These are phyloP conservation scores for Trematocara unimaculatum DNA, from an alignment of 2,113 vertebrate species.

Conservation along the genomic window DNA sequence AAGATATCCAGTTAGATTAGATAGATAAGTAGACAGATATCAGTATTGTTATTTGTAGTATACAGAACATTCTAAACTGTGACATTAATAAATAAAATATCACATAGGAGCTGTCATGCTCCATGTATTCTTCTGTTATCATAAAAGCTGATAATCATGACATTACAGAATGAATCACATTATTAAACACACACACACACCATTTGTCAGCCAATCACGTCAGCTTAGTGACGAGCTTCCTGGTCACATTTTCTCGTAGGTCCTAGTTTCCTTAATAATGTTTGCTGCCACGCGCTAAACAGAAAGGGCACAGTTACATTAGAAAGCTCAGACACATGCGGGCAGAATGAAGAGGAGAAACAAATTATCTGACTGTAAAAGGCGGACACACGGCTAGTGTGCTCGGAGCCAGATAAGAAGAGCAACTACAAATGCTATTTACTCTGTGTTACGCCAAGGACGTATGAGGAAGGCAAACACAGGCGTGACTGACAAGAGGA, in stretches of 20 bases:
- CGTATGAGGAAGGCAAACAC: constrained; percentile 35
- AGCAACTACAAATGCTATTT: not conserved
- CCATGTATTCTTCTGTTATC: not conserved
- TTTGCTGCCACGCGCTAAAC: not conserved
- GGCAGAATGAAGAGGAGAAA: not conserved
- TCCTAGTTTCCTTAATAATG: constrained; percentile 13
- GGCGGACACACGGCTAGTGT: not conserved
- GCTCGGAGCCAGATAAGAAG: constrained; percentile 7
- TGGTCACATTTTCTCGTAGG: constrained; percentile 46
- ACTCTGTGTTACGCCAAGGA: constrained; percentile 42
- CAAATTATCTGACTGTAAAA: not conserved
- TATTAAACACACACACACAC: not conserved
- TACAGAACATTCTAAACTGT: not conserved
- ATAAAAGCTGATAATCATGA: not conserved
- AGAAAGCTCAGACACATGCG: not conserved
- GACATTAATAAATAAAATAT: not conserved
- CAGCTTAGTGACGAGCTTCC: constrained; percentile 74
- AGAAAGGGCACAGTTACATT: not conserved
- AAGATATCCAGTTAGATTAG: not conserved
- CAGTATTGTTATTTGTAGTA: not conserved
- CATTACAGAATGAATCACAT: not conserved
- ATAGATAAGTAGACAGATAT: not conserved
- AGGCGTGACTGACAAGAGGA: constrained; percentile 5
- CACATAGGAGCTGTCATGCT: not conserved
- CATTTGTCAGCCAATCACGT: constrained; percentile 39